Percentiles rank a stretch among this genome's conserved stretches.
Conservation (phyloP, 2,113 vertebrate genomes). For the Nesoenas mayeri region DNA sequence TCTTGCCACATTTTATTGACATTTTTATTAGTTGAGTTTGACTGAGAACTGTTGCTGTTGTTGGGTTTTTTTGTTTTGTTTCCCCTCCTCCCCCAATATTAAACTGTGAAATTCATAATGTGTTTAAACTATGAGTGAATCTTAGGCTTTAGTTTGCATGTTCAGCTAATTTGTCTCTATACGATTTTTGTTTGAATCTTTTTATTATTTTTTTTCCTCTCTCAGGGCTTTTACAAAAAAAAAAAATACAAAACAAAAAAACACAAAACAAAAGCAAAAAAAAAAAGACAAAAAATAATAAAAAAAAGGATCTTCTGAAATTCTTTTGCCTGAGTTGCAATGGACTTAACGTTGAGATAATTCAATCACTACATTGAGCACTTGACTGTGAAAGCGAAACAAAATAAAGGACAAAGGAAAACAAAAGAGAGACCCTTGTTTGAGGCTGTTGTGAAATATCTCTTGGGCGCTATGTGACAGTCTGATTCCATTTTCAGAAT, state of each 20-base stretch:
- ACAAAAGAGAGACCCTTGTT: slow-evolving; percentile 28
- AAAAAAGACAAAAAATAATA: background rate
- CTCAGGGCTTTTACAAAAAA: slow-evolving; percentile 94
- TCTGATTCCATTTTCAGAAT: slow-evolving; percentile 63
- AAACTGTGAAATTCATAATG: slow-evolving; percentile 96
- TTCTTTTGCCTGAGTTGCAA: slow-evolving; percentile 86
- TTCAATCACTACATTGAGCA: slow-evolving; percentile 96
- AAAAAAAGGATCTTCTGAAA: slow-evolving; percentile 79
- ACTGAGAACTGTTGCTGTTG: slow-evolving; percentile 76
- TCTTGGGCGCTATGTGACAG: slow-evolving; percentile 52
- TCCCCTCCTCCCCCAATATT: slow-evolving; percentile 73
- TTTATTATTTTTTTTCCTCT: slow-evolving; percentile 80
- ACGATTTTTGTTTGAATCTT: slow-evolving; percentile 74
- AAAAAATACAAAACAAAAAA: background rate
- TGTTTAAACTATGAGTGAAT: slow-evolving; percentile 94
- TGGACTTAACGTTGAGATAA: slow-evolving; percentile 79
- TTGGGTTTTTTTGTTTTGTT: slow-evolving; percentile 47
- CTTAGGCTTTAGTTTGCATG: slow-evolving; percentile 94
- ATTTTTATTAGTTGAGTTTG: slow-evolving; percentile 82
- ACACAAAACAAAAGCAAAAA: background rate
- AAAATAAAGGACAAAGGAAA: slow-evolving; percentile 48
- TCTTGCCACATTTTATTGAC: slow-evolving; percentile 82
- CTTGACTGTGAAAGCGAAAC: slow-evolving; percentile 89
- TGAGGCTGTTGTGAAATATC: slow-evolving; percentile 53
- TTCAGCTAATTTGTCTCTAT: slow-evolving; percentile 89